These are phyloP conservation scores for Dermolepida albohirtum DNA, from an alignment of 2,888 invertebrate species.

Conservation along the genomic window DNA sequence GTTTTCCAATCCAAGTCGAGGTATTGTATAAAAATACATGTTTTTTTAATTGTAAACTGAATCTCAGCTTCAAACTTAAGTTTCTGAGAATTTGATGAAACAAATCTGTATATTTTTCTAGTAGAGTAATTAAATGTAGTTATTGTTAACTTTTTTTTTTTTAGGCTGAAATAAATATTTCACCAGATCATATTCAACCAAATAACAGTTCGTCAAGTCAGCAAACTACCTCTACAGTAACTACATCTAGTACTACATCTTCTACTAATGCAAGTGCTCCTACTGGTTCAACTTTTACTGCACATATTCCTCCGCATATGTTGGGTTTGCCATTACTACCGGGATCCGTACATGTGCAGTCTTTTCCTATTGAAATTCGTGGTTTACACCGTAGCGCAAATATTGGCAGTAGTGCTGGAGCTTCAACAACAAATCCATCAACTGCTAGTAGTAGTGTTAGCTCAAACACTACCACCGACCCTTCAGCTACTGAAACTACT, in stretches of 20 bases:
- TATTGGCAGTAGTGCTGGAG: background rate
- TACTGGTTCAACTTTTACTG: constrained; percentile 42
- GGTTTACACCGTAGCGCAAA: constrained; percentile 45
- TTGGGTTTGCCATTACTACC: constrained; percentile 56
- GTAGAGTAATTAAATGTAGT: no score
- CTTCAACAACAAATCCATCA: constrained; percentile 45
- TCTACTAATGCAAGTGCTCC: constrained; percentile 40
- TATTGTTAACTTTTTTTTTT: constrained; percentile 23
- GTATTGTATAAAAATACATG: constrained; percentile 59
- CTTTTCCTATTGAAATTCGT: constrained; percentile 60
- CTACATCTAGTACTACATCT: constrained; percentile 45
- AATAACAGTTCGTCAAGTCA: constrained; percentile 40
- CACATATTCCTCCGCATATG: constrained; percentile 49
- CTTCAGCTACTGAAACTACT: constrained; percentile 40
- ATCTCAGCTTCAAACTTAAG: no score
- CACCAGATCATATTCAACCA: constrained; percentile 45
- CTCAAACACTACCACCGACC: constrained; percentile 42
- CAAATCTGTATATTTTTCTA: no score
- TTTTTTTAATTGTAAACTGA: no score
- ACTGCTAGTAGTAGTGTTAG: constrained; percentile 42
- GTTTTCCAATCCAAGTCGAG: constrained; percentile 75
- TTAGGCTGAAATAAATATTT: constrained; percentile 55
- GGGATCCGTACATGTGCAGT: constrained; percentile 57
- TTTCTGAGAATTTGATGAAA: no score
- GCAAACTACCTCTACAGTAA: constrained; percentile 48